These are phyloP conservation scores for Anomalospiza imberbis DNA, from an alignment of 2,797 vertebrate species.

Conservation along the genomic window DNA sequence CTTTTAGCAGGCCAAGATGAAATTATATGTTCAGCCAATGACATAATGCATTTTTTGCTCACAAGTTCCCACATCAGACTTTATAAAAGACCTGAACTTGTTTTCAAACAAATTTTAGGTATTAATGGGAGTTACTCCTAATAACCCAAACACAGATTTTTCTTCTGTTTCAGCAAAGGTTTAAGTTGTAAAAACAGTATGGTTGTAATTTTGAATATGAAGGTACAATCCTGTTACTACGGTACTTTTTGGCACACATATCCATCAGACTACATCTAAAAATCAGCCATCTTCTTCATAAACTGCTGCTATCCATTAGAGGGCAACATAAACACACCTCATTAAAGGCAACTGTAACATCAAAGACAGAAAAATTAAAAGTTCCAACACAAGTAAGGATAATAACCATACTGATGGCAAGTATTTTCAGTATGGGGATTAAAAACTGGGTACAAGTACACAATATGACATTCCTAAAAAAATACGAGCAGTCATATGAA, in stretches of 20 bases:
- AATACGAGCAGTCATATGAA: neutral
- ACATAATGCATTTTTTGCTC: neutral
- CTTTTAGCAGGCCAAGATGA: neutral
- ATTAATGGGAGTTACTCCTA: neutral
- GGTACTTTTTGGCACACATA: neutral
- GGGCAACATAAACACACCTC: neutral
- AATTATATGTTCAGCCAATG: neutral
- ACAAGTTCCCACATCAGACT: neutral
- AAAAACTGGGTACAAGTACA: neutral
- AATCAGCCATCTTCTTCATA: neutral
- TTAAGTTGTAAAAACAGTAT: neutral
- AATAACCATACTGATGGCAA: neutral
- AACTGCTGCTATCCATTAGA: neutral
- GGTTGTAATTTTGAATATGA: neutral
- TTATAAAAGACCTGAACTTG: neutral
- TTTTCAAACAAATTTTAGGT: neutral
- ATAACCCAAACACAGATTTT: neutral
- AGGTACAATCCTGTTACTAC: neutral
- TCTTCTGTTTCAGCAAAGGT: neutral
- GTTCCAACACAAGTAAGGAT: neutral
- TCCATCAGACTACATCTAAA: neutral
- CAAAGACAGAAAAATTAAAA: neutral
- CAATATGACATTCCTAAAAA: neutral
- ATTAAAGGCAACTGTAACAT: neutral
- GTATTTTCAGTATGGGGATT: neutral